phyloP scores from a whole-genome alignment of 2,888 invertebrate species.

The Lamellibrachia columna region DNA sequence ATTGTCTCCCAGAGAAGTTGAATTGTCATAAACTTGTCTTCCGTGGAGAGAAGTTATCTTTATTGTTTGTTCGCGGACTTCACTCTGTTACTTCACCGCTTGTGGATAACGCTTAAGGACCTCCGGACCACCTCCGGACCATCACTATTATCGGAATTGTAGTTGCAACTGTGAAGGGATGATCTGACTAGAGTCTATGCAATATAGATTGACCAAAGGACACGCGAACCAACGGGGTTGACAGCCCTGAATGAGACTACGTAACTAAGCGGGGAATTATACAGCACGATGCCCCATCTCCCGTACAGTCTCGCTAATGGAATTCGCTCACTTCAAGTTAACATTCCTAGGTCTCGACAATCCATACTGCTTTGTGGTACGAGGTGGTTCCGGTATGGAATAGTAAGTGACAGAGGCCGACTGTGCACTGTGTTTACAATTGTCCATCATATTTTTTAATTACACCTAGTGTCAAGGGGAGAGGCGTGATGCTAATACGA shows the following conservation, averaged over 20 bases:
- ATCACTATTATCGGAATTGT: background rate
- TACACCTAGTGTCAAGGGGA: background rate
- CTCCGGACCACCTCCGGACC: background rate
- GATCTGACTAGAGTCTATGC: background rate
- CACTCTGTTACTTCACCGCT: background rate
- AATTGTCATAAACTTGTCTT: background rate
- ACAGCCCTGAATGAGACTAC: background rate
- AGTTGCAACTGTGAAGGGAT: background rate
- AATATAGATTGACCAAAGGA: background rate
- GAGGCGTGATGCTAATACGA: background rate
- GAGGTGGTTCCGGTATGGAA: background rate
- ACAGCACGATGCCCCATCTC: background rate
- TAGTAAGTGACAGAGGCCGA: background rate
- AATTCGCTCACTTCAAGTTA: background rate
- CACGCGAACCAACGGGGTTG: background rate
- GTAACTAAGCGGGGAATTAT: constrained; percentile 10
- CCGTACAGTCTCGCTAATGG: background rate
- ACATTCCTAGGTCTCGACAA: background rate
- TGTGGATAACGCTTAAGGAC: background rate
- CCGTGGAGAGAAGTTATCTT: background rate
- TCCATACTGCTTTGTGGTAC: background rate
- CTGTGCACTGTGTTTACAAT: background rate
- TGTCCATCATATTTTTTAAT: background rate
- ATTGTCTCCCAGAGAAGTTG: background rate
- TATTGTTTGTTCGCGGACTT: background rate